A percentile compares a stretch with the other conserved stretches of the same genome.
Conservation (phyloP, 2,113 vertebrate genomes). For the Bostrychus sinensis region DNA sequence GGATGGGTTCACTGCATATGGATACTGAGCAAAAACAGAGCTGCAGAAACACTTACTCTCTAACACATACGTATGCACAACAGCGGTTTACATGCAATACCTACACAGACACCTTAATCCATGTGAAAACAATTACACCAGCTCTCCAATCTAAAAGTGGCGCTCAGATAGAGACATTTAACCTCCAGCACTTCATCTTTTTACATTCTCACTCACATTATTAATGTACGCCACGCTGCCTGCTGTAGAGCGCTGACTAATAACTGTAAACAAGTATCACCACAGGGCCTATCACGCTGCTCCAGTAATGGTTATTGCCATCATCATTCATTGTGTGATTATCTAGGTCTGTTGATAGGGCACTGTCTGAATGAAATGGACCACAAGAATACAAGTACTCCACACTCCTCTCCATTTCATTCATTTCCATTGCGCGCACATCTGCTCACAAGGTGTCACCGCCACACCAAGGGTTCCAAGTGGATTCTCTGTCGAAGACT, state of each 20-base stretch:
- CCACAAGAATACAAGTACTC: constrained; percentile 1
- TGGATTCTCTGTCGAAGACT: constrained; percentile 28
- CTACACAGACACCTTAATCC: constrained; percentile 5
- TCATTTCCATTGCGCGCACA: constrained; percentile 45
- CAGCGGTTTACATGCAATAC: constrained; percentile 5
- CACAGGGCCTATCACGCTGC: constrained; percentile 61
- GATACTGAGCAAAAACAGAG: constrained; percentile 63
- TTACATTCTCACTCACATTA: constrained; percentile 15
- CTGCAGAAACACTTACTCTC: constrained; percentile 30
- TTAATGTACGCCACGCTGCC: constrained; percentile 51
- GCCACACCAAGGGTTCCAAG: constrained; percentile 22
- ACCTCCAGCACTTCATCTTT: constrained; percentile 25
- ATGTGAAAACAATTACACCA: constrained; percentile 22
- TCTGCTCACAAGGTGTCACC: constrained; percentile 47
- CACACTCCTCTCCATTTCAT: constrained; percentile 8
- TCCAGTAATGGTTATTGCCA: constrained; percentile 70
- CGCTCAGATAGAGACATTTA: constrained; percentile 34
- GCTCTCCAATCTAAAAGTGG: constrained; percentile 27
- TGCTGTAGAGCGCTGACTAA: constrained; percentile 50
- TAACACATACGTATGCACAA: constrained; percentile 15
- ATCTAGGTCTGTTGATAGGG: constrained; percentile 44
- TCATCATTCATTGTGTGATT: constrained; percentile 69
- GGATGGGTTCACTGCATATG: constrained; percentile 62
- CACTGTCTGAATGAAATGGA: constrained; percentile 34
- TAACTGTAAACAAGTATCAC: constrained; percentile 72